Conservation (phyloP, 2,113 vertebrate species). For the Siniperca knerii region DNA sequence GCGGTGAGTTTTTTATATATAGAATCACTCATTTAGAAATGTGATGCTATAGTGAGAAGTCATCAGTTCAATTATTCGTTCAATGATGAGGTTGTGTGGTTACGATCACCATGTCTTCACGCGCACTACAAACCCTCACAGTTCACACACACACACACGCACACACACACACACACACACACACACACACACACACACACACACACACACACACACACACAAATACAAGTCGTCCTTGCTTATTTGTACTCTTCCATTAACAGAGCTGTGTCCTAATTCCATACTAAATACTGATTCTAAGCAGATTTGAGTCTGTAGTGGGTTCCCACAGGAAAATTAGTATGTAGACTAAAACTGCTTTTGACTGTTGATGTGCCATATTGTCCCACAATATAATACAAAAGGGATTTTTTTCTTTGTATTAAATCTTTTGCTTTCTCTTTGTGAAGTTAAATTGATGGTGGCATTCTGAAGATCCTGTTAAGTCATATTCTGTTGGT, state of each 20-base stretch:
- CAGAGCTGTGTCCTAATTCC: neutral
- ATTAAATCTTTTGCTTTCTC: neutral
- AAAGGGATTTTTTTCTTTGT: neutral
- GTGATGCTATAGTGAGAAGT: neutral
- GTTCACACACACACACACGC: too few relatives aligned
- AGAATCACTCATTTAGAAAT: neutral
- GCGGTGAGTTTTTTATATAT: neutral
- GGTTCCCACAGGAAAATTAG: neutral
- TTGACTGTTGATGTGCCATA: neutral
- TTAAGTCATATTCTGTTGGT: neutral
- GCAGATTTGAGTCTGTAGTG: neutral
- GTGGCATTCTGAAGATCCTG: neutral
- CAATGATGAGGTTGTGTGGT: neutral
- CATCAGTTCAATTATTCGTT: neutral
- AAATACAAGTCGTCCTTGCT: neutral
- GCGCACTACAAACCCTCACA: neutral
- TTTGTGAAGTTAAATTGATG: neutral
- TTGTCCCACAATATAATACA: neutral
- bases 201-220: too few relatives aligned
- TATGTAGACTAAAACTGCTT: neutral
- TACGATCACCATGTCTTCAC: neutral
- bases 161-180: neutral
- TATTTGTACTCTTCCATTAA: neutral
- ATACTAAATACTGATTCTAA: neutral
- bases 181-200: too few relatives aligned